Percentiles rank a stretch among this genome's conserved stretches.
These are phyloP conservation scores for Pseudoips prasinana DNA, from an alignment of 2,888 invertebrate genomes.

Conservation along the genomic window DNA sequence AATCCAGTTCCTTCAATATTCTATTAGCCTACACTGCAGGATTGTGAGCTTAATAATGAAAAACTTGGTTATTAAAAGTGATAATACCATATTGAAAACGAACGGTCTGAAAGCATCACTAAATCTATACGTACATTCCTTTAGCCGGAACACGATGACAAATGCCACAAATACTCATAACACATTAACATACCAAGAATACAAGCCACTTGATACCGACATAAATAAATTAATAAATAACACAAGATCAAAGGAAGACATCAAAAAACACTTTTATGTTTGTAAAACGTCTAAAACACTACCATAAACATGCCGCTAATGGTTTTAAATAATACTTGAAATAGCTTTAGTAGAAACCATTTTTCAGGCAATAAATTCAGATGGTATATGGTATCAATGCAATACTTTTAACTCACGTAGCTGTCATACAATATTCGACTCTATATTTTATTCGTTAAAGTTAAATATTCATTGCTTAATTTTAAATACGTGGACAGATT, in stretches of 20 bases:
- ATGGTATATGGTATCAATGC: slow-evolving; percentile 3
- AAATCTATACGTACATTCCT: no score
- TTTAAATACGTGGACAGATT: no score
- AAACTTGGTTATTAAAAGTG: no score
- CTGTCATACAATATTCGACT: no score
- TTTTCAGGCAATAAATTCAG: slow-evolving; percentile 42
- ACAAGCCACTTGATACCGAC: slow-evolving; percentile 12
- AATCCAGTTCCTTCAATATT: no score
- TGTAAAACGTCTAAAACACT: slow-evolving; percentile 39
- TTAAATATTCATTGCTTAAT: no score
- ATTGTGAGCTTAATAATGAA: no score
- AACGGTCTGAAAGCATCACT: no score
- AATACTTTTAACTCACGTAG: no score
- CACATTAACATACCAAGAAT: slow-evolving; percentile 17
- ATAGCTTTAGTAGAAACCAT: slow-evolving; percentile 42
- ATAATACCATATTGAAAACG: no score
- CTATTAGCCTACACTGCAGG: no score
- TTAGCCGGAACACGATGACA: slow-evolving; percentile 11
- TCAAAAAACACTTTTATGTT: slow-evolving; percentile 36
- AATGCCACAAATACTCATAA: slow-evolving; percentile 19
- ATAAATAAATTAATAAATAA: slow-evolving; percentile 37
- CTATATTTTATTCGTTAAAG: no score
- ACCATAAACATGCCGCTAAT: slow-evolving; percentile 41
- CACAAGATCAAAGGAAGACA: slow-evolving; percentile 38
- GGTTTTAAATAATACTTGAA: slow-evolving; percentile 45